Evolutionary conservation across 2,113 vertebrate genomes (phyloP).

Genomic region (Atractosteus spatula): DNA sequence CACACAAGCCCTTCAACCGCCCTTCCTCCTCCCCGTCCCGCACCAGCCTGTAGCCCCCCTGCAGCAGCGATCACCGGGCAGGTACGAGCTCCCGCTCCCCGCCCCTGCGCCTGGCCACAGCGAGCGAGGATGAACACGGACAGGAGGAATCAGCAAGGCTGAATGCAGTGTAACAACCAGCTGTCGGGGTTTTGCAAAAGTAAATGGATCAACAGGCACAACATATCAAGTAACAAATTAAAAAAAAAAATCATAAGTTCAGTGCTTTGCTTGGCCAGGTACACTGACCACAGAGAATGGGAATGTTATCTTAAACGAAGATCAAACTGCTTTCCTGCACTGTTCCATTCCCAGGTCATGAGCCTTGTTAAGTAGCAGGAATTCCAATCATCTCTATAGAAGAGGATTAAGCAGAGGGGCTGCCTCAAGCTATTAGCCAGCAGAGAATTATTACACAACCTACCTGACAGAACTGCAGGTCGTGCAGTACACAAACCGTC

Average conservation of each 20-base stretch:
- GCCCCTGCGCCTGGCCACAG: too few relatives aligned
- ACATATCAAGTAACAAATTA: too few relatives aligned
- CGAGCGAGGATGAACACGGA: too few relatives aligned
- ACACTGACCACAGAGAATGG: not conserved
- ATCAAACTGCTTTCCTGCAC: conserved; percentile 9
- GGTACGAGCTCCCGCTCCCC: too few relatives aligned
- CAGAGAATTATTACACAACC: conserved; percentile 31
- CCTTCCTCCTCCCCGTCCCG: not conserved
- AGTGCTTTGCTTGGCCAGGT: too few relatives aligned
- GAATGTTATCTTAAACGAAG: not conserved
- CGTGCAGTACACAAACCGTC: conserved; percentile 22
- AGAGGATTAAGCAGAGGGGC: conserved; percentile 36
- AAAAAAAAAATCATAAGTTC: too few relatives aligned
- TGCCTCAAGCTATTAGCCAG: conserved; percentile 37
- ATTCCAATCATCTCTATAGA: conserved; percentile 55
- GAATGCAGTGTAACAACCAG: too few relatives aligned
- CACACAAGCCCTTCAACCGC: not conserved
- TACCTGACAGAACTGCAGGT: conserved; percentile 22
- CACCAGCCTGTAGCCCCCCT: not conserved
- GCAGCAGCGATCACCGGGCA: not conserved
- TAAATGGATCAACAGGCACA: too few relatives aligned
- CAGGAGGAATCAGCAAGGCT: too few relatives aligned
- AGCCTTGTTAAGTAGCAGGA: conserved; percentile 50
- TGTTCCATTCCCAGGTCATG: conserved; percentile 40
- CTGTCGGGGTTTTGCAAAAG: too few relatives aligned